Conservation (phyloP, 2,888 invertebrate genomes). For the Drosophila tanythrix region DNA sequence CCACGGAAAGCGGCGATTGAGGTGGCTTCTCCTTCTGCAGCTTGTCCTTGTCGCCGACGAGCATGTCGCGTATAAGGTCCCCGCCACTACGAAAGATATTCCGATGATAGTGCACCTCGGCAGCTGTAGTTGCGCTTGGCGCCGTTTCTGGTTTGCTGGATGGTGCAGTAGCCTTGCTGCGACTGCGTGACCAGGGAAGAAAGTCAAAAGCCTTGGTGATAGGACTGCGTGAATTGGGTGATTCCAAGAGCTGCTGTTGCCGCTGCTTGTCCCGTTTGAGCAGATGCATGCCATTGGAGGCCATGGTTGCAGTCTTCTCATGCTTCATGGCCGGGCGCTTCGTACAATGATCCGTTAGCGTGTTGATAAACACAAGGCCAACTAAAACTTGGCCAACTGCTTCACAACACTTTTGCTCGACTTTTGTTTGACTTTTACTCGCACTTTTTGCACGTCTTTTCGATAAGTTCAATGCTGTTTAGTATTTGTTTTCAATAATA, state of each 20-base stretch:
- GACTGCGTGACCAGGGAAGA: conserved; percentile 82
- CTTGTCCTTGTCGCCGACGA: conserved; percentile 82
- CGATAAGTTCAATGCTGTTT: conserved; percentile 60
- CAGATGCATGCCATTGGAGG: conserved; percentile 44
- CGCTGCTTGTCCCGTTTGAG: conserved; percentile 47
- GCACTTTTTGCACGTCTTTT: conserved; percentile 10
- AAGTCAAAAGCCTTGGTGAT: conserved; percentile 85
- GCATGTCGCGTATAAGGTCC: conserved; percentile 82
- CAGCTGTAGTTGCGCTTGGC: conserved; percentile 5
- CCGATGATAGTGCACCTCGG: conserved; percentile 77
- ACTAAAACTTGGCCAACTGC: conserved; percentile 23
- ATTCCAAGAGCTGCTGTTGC: conserved; percentile 28
- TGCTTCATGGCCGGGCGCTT: conserved; percentile 75
- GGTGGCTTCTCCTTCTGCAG: conserved; percentile 72
- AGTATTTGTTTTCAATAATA: conserved; percentile 58
- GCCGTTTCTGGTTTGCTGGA: conserved; percentile 24
- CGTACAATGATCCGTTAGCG: conserved; percentile 49
- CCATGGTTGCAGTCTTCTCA: conserved; percentile 69
- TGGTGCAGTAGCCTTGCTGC: conserved; percentile 60
- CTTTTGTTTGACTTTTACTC: conserved; percentile 27
- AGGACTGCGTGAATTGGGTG: conserved; percentile 77
- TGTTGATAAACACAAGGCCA: conserved; percentile 36
- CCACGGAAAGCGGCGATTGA: conserved; percentile 50
- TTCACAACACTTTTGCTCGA: conserved; percentile 22
- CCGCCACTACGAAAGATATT: conserved; percentile 83